Percentiles rank a stretch among this genome's conserved stretches.
phyloP scores from a whole-genome alignment of 2,113 vertebrate species.

The Otocyon megalotis region DNA sequence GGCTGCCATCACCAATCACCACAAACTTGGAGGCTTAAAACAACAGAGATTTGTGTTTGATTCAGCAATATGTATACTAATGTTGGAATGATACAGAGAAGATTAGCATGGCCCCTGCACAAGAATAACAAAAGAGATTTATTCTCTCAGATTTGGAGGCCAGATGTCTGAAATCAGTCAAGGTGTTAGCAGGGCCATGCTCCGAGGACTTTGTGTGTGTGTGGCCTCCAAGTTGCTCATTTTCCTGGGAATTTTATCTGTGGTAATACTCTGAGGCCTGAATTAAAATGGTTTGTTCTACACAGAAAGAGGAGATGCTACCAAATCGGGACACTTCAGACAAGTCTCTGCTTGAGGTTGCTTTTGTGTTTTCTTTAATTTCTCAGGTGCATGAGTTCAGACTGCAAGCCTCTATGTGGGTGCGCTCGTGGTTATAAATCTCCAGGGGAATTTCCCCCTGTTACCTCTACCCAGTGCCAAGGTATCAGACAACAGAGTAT shows the following conservation, averaged over 20 bases:
- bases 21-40: not conserved
- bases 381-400: not conserved
- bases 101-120: no score
- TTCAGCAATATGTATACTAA: no score
- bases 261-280: not conserved
- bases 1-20: not conserved
- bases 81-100: no score
- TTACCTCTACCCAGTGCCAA: not conserved
- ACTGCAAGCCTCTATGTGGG: not conserved
- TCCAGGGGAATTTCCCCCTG: not conserved
- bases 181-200: not conserved
- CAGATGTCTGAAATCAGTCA: not conserved
- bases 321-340: not conserved
- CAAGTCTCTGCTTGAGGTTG: not conserved
- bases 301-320: not conserved
- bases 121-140: not conserved
- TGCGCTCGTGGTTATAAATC: rapidly evolving
- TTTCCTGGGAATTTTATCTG: not conserved
- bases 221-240: not conserved
- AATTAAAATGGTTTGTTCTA: not conserved
- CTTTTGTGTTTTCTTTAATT: not conserved
- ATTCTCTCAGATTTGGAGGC: not conserved
- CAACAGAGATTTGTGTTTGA: not conserved
- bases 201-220: not conserved
- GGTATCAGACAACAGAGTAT: not conserved